Conservation (phyloP, 1,140 invertebrate genomes). For the Cyrtorhinus lividipennis region DNA sequence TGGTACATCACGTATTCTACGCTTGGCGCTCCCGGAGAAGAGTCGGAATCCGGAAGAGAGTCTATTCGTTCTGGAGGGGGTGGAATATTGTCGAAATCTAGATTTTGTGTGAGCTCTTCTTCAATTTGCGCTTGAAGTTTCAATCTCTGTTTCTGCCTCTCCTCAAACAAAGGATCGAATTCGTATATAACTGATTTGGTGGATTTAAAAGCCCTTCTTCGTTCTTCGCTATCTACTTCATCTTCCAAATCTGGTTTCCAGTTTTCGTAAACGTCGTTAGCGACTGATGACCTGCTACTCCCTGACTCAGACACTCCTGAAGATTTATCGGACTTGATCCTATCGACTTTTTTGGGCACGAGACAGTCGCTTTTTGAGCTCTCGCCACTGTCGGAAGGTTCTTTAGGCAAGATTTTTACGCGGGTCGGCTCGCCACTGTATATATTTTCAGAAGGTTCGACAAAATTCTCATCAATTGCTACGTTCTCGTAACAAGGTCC, state of each 20-base stretch:
- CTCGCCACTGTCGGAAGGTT: neutral
- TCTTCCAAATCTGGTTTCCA: neutral
- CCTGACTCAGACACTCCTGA: slow-evolving; percentile 21
- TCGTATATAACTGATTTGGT: slow-evolving; percentile 26
- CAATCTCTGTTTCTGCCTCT: slow-evolving; percentile 12
- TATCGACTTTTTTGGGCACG: neutral
- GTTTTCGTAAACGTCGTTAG: slow-evolving; percentile 32
- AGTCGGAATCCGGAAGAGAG: slow-evolving; percentile 20
- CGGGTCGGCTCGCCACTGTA: slow-evolving; percentile 8
- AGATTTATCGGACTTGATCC: neutral
- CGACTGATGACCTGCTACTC: slow-evolving; percentile 12
- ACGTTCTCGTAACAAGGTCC: slow-evolving; percentile 25
- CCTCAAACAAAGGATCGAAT: slow-evolving; percentile 27
- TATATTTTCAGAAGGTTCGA: slow-evolving; percentile 11
- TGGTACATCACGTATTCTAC: slow-evolving; percentile 21
- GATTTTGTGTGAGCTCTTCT: neutral
- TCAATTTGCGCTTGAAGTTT: neutral
- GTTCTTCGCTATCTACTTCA: slow-evolving; percentile 11
- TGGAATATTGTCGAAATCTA: slow-evolving; percentile 17
- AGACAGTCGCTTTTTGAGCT: neutral
- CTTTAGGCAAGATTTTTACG: neutral
- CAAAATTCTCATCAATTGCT: slow-evolving; percentile 15
- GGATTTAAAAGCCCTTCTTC: neutral
- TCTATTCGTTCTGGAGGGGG: slow-evolving; percentile 24
- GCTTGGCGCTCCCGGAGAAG: neutral